phyloP scores from a whole-genome alignment of 2,113 vertebrate genomes.

The Sminthopsis crassicaudata region DNA sequence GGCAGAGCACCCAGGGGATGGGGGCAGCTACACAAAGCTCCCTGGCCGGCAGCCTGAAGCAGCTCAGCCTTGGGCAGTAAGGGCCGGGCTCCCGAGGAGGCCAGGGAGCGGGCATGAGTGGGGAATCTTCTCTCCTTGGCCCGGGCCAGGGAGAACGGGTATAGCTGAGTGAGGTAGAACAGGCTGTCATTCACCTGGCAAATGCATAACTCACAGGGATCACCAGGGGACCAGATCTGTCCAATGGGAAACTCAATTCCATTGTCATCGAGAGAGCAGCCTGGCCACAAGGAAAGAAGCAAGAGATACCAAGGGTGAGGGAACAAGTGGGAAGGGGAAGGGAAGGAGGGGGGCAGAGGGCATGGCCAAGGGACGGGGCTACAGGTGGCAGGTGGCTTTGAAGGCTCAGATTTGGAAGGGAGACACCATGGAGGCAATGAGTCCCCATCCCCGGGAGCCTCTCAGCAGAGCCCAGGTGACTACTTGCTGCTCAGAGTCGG shows the following conservation, averaged over 20 bases:
- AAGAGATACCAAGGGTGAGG: not conserved
- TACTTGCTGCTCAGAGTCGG: not conserved
- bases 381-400: no score
- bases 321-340: not conserved
- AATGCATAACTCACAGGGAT: constrained; percentile 91
- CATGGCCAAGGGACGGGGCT: not conserved
- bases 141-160: not conserved
- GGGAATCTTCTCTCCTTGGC: not conserved
- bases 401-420: no score
- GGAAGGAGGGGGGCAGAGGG: not conserved
- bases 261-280: constrained; percentile 88
- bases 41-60: not conserved
- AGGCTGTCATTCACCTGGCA: constrained; percentile 90
- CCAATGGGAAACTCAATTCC: constrained; percentile 87
- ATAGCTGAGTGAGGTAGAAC: constrained; percentile 78
- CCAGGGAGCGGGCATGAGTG: not conserved
- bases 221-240: constrained; percentile 91
- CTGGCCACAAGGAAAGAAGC: constrained; percentile 66
- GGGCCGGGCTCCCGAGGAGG: no score
- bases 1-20: not conserved
- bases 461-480: not conserved
- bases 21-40: not conserved
- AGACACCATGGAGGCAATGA: no score
- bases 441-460: not conserved
- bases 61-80: not conserved